Percentiles rank a stretch among this genome's conserved stretches.
phyloP scores from a whole-genome alignment of 2,113 vertebrate genomes.

The Callipepla squamata region DNA sequence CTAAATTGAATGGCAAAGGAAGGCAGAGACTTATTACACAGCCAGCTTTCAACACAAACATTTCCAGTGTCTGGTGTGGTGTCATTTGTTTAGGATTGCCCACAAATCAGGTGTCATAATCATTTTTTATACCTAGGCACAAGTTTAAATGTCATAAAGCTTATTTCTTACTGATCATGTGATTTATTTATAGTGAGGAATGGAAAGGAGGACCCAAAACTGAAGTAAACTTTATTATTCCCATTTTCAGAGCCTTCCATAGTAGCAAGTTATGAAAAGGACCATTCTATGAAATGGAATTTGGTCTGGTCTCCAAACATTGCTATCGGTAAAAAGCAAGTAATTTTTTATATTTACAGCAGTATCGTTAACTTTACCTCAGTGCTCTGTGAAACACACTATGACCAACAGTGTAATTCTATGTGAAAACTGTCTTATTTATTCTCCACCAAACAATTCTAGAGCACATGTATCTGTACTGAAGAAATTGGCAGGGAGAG shows the following conservation, averaged over 20 bases:
- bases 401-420: background rate
- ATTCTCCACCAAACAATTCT: background rate
- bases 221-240: background rate
- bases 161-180: background rate
- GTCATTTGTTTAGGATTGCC: background rate
- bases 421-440: background rate
- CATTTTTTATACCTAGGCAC: fast-evolving
- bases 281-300: background rate
- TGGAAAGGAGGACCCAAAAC: background rate
- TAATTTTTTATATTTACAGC: background rate
- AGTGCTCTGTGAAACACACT: background rate
- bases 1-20: conserved; percentile 19
- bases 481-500: background rate
- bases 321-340: background rate
- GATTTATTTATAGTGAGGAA: background rate
- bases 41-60: background rate
- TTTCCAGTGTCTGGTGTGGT: background rate
- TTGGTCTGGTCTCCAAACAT: background rate
- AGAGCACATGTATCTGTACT: background rate
- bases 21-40: conserved; percentile 1
- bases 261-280: background rate
- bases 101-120: background rate
- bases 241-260: background rate
- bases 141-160: background rate
- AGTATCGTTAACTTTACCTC: background rate